These are phyloP conservation scores for Antheraea yamamai DNA, from an alignment of 2,888 invertebrate species.

Conservation along the genomic window DNA sequence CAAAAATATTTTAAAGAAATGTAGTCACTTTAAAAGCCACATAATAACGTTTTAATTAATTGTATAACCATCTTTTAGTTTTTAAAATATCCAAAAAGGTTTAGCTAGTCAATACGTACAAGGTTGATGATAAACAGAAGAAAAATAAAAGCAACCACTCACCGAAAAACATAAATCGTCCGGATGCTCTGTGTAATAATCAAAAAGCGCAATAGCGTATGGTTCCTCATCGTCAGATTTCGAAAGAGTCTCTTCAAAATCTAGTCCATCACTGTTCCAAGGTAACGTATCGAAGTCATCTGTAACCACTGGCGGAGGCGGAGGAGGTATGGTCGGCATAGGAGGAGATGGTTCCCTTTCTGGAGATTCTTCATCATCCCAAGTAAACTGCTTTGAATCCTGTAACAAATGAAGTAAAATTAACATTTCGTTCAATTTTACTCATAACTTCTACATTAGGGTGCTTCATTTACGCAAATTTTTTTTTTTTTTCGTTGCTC, in stretches of 20 bases:
- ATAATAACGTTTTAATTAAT: too few species aligned
- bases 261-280: constrained; percentile 44
- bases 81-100: background rate
- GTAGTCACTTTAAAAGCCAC: too few species aligned
- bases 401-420: constrained; percentile 37
- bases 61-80: background rate
- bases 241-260: constrained; percentile 1
- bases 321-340: constrained; percentile 91
- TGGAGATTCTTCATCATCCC: constrained; percentile 62
- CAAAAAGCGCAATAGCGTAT: constrained; percentile 89
- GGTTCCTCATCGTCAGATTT: constrained; percentile 69
- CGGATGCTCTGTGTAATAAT: constrained; percentile 87
- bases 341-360: constrained; percentile 85
- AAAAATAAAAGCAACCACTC: constrained; percentile 51
- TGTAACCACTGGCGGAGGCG: constrained; percentile 84
- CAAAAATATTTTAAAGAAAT: too few species aligned
- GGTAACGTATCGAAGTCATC: constrained; percentile 54
- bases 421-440: background rate
- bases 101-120: background rate
- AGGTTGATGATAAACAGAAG: background rate
- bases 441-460: background rate
- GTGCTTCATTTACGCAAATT: too few species aligned
- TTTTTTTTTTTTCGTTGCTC: too few species aligned
- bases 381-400: constrained; percentile 62
- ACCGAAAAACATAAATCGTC: constrained; percentile 92